A percentile compares a stretch with the other conserved stretches of the same genome.
Conservation (phyloP, 1,140 invertebrate species). For the Globodera rostochiensis region DNA sequence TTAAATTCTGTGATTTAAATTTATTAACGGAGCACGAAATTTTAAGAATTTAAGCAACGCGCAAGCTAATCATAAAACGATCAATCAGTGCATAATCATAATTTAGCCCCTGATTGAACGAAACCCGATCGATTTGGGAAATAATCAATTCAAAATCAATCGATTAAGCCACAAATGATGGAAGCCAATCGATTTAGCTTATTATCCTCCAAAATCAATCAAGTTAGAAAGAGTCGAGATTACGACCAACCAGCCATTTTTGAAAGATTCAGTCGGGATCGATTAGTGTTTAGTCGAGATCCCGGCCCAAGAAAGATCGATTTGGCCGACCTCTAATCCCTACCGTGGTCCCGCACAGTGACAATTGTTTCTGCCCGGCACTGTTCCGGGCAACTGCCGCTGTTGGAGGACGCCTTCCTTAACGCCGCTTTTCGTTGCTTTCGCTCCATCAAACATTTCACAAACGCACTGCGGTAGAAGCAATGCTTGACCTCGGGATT, state of each 20-base stretch:
- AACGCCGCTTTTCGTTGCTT: constrained; percentile 21
- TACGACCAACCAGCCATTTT: too few relatives aligned
- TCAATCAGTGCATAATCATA: too few relatives aligned
- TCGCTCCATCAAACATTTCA: constrained; percentile 59
- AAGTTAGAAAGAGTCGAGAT: too few relatives aligned
- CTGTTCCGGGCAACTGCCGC: neutral
- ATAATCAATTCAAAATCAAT: too few relatives aligned
- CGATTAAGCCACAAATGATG: neutral
- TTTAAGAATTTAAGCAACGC: too few relatives aligned
- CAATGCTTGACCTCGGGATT: constrained; percentile 53
- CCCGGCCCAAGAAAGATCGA: too few relatives aligned
- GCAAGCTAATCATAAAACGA: too few relatives aligned
- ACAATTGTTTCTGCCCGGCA: constrained; percentile 46
- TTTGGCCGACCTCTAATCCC: neutral
- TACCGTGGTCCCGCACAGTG: constrained; percentile 54
- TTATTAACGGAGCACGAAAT: neutral
- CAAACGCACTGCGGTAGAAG: constrained; percentile 58
- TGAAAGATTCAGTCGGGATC: too few relatives aligned
- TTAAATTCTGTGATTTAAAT: neutral
- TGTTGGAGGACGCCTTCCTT: neutral
- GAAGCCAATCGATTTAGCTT: neutral
- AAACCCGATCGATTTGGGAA: too few relatives aligned
- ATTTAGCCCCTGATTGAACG: too few relatives aligned
- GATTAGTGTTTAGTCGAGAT: too few relatives aligned
- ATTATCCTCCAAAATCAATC: neutral